phyloP scores from a whole-genome alignment of 1,140 invertebrate species.

The Proales similis region DNA sequence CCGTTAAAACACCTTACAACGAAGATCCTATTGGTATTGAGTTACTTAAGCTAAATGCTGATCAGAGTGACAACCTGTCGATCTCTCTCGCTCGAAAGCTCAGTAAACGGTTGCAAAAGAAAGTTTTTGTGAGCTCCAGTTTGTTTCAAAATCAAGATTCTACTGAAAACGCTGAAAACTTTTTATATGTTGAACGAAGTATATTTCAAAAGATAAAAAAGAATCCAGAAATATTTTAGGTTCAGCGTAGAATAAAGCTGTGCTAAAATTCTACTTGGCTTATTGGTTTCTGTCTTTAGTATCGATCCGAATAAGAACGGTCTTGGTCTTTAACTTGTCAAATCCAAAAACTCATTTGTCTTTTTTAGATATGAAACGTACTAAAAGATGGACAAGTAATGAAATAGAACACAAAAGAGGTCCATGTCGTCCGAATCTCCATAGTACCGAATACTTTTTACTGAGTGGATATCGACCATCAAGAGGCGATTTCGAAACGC shows the following conservation, averaged over 20 bases:
- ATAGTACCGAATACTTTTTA: too few relatives aligned
- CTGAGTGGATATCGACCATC: conserved; percentile 25
- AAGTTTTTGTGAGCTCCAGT: conserved; percentile 35
- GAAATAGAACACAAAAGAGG: too few relatives aligned
- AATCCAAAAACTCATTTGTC: too few relatives aligned
- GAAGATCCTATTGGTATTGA: conserved; percentile 24
- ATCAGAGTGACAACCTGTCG: conserved; percentile 16
- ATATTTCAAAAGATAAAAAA: conserved; percentile 14
- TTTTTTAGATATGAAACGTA: too few relatives aligned
- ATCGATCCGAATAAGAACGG: too few relatives aligned
- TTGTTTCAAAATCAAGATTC: conserved; percentile 6
- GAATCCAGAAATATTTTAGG: conserved; percentile 6
- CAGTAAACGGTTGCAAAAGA: too few relatives aligned
- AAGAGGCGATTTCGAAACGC: conserved; percentile 34
- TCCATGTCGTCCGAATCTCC: too few relatives aligned
- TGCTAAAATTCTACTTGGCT: too few relatives aligned
- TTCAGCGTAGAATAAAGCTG: too few relatives aligned
- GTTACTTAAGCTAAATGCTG: conserved; percentile 1
- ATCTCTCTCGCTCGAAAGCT: conserved; percentile 17
- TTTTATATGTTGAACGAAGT: conserved; percentile 7
- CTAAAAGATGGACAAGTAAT: too few relatives aligned
- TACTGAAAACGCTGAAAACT: neutral
- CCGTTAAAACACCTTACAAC: conserved; percentile 26
- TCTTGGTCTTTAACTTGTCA: too few relatives aligned
- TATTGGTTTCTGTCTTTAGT: too few relatives aligned